Base-by-base conservation (phyloP, 1,140 invertebrate genomes). In the Conopomorpha cramerella region DNA sequence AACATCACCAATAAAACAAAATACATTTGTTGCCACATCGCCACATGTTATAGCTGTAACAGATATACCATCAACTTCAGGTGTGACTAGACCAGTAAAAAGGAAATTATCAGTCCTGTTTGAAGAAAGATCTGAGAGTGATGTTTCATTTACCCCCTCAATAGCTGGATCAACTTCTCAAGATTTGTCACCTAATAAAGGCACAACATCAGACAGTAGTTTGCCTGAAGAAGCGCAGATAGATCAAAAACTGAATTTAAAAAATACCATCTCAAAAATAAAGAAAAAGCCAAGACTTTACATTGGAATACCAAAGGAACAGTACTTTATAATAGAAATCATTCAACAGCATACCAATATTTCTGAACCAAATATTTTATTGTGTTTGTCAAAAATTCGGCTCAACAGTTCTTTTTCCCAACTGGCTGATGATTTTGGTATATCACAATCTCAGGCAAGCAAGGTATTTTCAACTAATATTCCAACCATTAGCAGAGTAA, bases 1-100 rank as follows among this genome's bases (percentile, higher is more conserved):
- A 32, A 38, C 41, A 31, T 43, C 36, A 35, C 41, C 41, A 14
- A 31, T 38, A 14, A 38, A 43, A 14, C 36, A 35, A 3, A 17
- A 13, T 30, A 30, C 30, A 10, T 43, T 36, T 34, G 28, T 38
- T 12, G 30, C 26, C 26, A 35, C 36, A 31, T 38, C 36, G 31
- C 33, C 36, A 43, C 38, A 34, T 38, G 33, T 38, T 31, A 43
- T 43, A 2, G 29, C 26, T 2, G 0, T 11, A 16, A 34, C 26
- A 17, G 30, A 7, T 27, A 43, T 38, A 6, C 41, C 36, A 38
- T 25, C 30, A 35, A 43, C 3, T 15, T 19, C 30, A 30, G 18
- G 1, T 13, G 1, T 34, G 25, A 2, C 14, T 29, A 28, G 7
- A 42, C 19, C 16, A 33, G 25, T 16, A 15, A 28, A 33, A 33